Evolutionary conservation across 1,140 invertebrate species (phyloP).

Genomic region (Macrocentrus cingulum): DNA sequence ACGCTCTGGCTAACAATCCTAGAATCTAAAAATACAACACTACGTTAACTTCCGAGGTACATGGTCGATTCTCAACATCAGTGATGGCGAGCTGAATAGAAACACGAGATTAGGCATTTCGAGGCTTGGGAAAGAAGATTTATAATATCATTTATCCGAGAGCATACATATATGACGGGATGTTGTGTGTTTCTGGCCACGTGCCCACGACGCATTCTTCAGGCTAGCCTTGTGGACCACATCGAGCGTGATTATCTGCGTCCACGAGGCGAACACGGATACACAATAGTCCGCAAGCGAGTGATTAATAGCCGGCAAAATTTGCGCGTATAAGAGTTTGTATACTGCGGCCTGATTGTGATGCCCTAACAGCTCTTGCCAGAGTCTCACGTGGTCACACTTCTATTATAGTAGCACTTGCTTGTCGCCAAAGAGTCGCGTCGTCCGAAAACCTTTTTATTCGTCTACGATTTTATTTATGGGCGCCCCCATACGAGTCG

Average conservation of each 20-base stretch:
- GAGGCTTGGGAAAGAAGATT: slow-evolving; percentile 8
- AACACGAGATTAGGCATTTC: slow-evolving; percentile 8
- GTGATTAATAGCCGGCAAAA: slow-evolving; percentile 5
- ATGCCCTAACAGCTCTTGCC: neutral
- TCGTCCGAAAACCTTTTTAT: slow-evolving; percentile 15
- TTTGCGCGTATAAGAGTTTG: neutral
- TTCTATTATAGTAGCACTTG: slow-evolving; percentile 1
- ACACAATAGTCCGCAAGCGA: neutral
- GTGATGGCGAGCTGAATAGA: neutral
- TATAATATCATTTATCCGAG: slow-evolving; percentile 12
- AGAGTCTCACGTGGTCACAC: neutral
- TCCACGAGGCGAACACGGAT: neutral
- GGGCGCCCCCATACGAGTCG: slow-evolving; percentile 14
- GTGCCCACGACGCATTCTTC: slow-evolving; percentile 2
- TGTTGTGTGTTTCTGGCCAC: slow-evolving; percentile 13
- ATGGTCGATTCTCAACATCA: neutral
- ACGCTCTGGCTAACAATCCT: neutral
- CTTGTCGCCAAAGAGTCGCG: slow-evolving; percentile 20
- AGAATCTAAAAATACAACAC: neutral
- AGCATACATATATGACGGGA: neutral
- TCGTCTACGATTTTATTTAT: slow-evolving; percentile 22
- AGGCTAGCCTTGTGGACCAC: neutral
- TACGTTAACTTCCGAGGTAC: slow-evolving; percentile 1
- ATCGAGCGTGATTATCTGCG: too few relatives aligned
- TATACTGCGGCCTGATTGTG: neutral